A percentile compares a stretch with the other conserved stretches of the same genome.
Conservation (phyloP, 2,888 invertebrate genomes). For the Macrophya annulata region DNA sequence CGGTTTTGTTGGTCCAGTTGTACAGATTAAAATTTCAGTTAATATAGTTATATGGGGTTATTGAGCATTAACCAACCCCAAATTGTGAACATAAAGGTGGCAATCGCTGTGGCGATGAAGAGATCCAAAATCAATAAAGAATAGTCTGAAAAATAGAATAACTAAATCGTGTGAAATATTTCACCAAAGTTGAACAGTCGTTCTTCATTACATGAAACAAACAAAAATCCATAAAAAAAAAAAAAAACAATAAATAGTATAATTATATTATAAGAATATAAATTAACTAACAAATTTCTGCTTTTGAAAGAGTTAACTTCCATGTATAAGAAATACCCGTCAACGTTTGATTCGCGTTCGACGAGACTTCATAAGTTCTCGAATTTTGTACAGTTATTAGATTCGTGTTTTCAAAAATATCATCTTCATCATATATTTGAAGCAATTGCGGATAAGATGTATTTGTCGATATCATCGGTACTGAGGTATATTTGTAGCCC, state of each 20-base stretch:
- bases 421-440: background rate
- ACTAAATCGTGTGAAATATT: no score
- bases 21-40: no score
- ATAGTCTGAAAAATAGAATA: background rate
- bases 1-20: no score
- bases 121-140: no score
- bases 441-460: background rate
- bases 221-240: background rate
- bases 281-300: background rate
- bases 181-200: no score
- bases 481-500: background rate
- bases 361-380: background rate
- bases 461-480: background rate
- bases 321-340: background rate
- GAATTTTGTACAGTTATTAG: background rate
- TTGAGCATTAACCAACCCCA: no score
- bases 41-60: no score
- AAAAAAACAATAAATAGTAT: background rate
- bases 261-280: background rate
- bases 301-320: accelerated
- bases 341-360: background rate
- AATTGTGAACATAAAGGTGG: no score
- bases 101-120: no score
- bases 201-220: background rate
- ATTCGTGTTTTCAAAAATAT: background rate